phyloP scores from a whole-genome alignment of 2,797 vertebrate genomes.

The Mormyrops attenuatus region DNA sequence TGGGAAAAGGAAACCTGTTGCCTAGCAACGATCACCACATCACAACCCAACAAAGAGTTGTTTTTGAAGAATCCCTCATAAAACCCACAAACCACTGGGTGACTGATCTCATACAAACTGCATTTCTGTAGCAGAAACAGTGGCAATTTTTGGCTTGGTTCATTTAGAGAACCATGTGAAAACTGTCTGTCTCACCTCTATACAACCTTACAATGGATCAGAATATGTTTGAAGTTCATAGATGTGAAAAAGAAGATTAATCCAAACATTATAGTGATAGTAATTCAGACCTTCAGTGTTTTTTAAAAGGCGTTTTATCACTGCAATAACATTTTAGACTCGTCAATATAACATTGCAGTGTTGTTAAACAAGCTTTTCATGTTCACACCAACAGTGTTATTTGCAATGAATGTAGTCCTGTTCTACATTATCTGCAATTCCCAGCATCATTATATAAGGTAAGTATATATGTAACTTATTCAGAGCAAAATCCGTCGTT shows the following conservation, averaged over 20 bases:
- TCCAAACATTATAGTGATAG: not conserved
- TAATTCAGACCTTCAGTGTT: not conserved
- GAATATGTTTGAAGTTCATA: not conserved
- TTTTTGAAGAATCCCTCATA: constrained; percentile 31
- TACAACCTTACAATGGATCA: not conserved
- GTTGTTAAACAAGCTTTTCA: not conserved
- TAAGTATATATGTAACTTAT: not conserved
- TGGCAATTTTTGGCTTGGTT: not conserved
- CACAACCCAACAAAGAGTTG: constrained; percentile 39
- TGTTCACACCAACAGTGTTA: not conserved
- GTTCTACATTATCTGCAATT: not conserved
- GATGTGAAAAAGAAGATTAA: not conserved
- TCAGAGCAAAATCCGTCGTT: not conserved
- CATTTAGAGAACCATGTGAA: not conserved
- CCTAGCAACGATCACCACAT: constrained; percentile 66
- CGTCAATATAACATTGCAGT: not conserved
- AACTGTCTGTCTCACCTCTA: not conserved
- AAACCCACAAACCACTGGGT: constrained; percentile 32
- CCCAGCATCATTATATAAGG: not conserved
- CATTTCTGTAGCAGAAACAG: constrained; percentile 4
- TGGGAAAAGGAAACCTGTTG: constrained; percentile 47
- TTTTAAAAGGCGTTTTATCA: not conserved
- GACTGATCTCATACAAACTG: not conserved
- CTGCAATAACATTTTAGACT: not conserved
- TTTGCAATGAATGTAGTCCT: not conserved